Evolutionary conservation across 2,113 vertebrate species (phyloP).

Genomic region (Phaethornis superciliosus): DNA sequence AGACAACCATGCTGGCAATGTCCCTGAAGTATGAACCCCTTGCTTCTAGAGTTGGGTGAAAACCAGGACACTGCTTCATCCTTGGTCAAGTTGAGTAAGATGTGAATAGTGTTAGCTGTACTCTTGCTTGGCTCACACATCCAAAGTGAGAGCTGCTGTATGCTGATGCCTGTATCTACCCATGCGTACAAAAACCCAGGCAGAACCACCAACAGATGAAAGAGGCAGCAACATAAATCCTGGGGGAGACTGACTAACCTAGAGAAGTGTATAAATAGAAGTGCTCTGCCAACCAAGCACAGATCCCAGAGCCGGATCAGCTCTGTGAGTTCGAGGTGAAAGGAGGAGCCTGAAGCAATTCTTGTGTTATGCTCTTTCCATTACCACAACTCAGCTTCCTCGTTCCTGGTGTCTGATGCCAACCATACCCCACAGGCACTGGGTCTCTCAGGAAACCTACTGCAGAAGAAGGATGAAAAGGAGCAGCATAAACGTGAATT

Average conservation of each 20-base stretch:
- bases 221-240: not conserved
- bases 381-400: not conserved
- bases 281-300: not conserved
- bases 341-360: accelerated
- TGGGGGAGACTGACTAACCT: not conserved
- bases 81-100: not conserved
- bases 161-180: not conserved
- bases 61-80: not conserved
- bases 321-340: not conserved
- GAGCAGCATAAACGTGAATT: not conserved
- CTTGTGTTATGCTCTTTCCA: not conserved
- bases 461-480: not conserved
- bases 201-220: not conserved
- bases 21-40: not conserved
- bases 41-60: not conserved
- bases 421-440: not conserved
- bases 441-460: not conserved
- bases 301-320: not conserved
- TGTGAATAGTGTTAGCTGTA: not conserved
- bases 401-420: not conserved
- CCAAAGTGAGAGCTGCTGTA: not conserved
- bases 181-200: not conserved
- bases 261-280: not conserved
- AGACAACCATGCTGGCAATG: not conserved
- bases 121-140: not conserved